Evolutionary conservation across 2,113 vertebrate genomes (phyloP).

Genomic region (Ceuthmochares aereus): DNA sequence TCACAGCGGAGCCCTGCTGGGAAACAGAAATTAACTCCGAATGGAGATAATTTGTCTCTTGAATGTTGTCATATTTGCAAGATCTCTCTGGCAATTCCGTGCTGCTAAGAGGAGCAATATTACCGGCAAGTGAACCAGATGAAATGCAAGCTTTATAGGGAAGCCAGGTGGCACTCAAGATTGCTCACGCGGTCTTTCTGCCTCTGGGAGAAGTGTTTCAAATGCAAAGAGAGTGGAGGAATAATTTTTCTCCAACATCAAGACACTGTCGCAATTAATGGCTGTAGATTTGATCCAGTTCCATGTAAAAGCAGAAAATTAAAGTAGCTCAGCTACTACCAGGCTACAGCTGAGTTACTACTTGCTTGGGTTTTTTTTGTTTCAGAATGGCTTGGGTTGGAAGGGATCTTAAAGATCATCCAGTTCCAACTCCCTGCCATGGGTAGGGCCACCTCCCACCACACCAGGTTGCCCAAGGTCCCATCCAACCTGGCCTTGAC

Average conservation of each 20-base stretch:
- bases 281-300: neutral
- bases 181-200: neutral
- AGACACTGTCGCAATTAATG: neutral
- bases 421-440: no score
- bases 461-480: no score
- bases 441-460: no score
- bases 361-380: neutral
- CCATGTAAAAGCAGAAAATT: neutral
- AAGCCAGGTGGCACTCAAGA: constrained; percentile 56
- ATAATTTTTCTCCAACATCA: neutral
- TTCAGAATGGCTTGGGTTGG: no score
- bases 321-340: neutral
- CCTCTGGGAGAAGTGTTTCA: neutral
- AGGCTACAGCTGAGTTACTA: neutral
- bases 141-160: neutral
- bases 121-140: neutral
- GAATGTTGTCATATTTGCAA: constrained; percentile 62
- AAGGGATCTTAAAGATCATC: no score
- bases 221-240: neutral
- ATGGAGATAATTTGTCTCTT: constrained; percentile 69
- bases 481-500: no score
- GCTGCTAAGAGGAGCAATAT: neutral
- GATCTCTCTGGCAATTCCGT: constrained; percentile 19
- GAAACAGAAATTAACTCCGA: constrained; percentile 74
- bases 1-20: constrained; percentile 58